These are phyloP conservation scores for Meriones psammophilus DNA, from an alignment of 2,797 vertebrate genomes.

Conservation along the genomic window DNA sequence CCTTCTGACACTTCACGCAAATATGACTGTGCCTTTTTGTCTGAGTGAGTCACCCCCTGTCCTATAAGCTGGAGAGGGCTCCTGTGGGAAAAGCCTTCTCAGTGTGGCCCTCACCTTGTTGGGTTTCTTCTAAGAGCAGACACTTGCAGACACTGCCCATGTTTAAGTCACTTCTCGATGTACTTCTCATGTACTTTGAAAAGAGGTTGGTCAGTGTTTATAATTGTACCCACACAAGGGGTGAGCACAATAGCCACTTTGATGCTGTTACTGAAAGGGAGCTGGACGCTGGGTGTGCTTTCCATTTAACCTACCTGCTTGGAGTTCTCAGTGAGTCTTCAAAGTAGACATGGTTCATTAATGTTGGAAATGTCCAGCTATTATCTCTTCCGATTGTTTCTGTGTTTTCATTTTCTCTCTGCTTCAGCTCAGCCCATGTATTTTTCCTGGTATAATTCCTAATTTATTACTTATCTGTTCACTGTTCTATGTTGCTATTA, in stretches of 20 bases:
- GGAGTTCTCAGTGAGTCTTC: background rate
- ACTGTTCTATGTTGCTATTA: background rate
- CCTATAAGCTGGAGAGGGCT: background rate
- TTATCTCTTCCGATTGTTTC: conserved; percentile 4
- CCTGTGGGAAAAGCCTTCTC: background rate
- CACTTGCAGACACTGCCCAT: background rate
- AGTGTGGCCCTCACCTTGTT: background rate
- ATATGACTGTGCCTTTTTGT: background rate
- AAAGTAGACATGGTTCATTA: background rate
- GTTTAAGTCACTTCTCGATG: background rate
- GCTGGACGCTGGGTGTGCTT: background rate
- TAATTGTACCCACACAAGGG: background rate
- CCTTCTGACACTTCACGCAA: background rate
- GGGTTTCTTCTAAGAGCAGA: background rate
- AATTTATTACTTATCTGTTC: background rate
- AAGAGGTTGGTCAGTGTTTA: background rate
- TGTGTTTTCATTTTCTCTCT: background rate
- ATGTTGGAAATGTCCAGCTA: background rate
- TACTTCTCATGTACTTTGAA: background rate
- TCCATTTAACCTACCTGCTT: background rate
- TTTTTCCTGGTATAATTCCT: background rate
- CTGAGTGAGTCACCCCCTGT: background rate
- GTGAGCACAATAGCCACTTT: background rate
- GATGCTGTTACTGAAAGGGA: background rate
- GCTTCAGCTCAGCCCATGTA: background rate